Conservation (phyloP, 2,888 invertebrate species). For the Lepidocyrtinus sp. region DNA sequence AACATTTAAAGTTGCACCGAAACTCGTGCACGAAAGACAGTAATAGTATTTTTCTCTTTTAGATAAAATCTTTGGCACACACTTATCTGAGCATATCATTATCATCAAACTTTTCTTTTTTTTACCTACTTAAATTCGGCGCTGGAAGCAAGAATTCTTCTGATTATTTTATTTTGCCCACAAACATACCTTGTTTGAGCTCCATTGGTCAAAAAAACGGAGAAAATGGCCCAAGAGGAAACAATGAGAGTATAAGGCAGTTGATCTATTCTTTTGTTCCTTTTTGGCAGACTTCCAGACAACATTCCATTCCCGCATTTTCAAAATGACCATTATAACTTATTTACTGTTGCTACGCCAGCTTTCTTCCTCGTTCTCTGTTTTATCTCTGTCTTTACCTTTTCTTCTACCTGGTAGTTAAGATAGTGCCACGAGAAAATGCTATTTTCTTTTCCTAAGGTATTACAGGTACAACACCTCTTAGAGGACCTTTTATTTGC, state of each 20-base stretch:
- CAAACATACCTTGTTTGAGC: slow-evolving; percentile 10
- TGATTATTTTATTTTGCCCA: too few relatives aligned
- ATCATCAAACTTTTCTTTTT: background rate
- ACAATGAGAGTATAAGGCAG: slow-evolving; percentile 31
- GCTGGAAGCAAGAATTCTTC: too few relatives aligned
- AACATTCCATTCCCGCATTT: slow-evolving; percentile 65
- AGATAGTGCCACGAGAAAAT: slow-evolving; percentile 26
- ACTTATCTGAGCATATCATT: slow-evolving; percentile 1
- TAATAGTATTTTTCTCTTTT: background rate
- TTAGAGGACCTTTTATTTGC: too few relatives aligned
- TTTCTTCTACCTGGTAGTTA: slow-evolving; percentile 51
- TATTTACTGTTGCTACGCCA: slow-evolving; percentile 65
- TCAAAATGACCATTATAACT: slow-evolving; percentile 68
- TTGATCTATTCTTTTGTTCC: slow-evolving; percentile 66
- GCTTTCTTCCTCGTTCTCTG: slow-evolving; percentile 41
- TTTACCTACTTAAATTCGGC: too few relatives aligned
- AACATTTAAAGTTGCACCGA: background rate
- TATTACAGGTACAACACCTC: background rate
- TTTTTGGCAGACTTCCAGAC: slow-evolving; percentile 69
- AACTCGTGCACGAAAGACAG: background rate
- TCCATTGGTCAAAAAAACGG: slow-evolving; percentile 37
- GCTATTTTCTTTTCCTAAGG: background rate
- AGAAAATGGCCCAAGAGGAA: slow-evolving; percentile 19
- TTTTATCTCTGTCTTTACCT: slow-evolving; percentile 42
- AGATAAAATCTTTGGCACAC: background rate